phyloP scores from a whole-genome alignment of 2,113 vertebrate genomes.

The Saimiri boliviensis region DNA sequence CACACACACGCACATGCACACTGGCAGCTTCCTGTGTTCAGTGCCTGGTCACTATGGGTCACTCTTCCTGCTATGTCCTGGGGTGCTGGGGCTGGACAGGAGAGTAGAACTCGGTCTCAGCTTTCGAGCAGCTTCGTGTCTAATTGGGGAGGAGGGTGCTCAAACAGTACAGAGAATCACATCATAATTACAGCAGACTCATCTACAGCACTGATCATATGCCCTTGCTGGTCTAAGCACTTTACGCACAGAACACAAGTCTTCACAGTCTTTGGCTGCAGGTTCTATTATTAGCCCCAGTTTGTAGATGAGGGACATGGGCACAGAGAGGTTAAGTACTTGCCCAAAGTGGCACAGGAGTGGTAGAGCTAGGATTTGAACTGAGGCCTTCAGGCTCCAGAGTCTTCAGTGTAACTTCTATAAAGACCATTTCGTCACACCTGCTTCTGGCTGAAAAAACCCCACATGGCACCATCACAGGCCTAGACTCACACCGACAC shows the following conservation, averaged over 20 bases:
- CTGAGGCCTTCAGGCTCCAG: neutral
- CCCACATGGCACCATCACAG: neutral
- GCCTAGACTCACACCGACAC: neutral
- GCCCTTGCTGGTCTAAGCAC: neutral
- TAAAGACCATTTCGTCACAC: too few relatives aligned
- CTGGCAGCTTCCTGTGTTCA: neutral
- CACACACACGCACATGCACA: fast-evolving
- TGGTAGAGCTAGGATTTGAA: neutral
- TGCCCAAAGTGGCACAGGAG: neutral
- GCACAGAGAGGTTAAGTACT: slow-evolving; percentile 4
- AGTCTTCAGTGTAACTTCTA: neutral
- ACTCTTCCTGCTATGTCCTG: neutral
- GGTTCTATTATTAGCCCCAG: neutral
- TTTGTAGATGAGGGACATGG: neutral
- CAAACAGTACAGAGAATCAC: fast-evolving
- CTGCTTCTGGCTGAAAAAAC: neutral
- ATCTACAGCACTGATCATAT: fast-evolving
- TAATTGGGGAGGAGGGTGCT: fast-evolving
- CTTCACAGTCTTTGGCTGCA: neutral
- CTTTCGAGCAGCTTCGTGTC: neutral
- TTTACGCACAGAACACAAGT: neutral
- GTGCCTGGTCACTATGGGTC: neutral
- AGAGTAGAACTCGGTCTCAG: neutral
- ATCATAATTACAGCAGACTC: neutral
- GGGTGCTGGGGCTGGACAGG: neutral